Percentiles rank a stretch among this genome's conserved stretches.
These are phyloP conservation scores for Cheiracanthium punctorium DNA, from an alignment of 2,888 invertebrate species.

Conservation along the genomic window DNA sequence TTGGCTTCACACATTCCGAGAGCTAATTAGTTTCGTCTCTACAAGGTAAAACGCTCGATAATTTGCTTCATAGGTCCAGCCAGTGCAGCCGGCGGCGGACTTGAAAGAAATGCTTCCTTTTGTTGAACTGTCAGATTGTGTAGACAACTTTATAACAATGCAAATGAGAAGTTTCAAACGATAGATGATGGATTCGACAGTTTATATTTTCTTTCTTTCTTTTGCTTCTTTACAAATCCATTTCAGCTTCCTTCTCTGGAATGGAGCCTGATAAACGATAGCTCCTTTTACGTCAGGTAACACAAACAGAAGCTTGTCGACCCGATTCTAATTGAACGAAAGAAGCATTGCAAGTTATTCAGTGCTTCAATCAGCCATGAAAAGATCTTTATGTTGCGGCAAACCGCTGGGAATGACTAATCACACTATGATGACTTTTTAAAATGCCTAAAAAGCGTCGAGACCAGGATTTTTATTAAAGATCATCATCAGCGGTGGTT, in stretches of 20 bases:
- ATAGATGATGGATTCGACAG: slow-evolving; percentile 38
- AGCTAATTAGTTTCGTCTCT: slow-evolving; percentile 61
- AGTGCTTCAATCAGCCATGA: neutral
- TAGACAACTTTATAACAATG: slow-evolving; percentile 68
- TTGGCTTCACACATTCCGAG: slow-evolving; percentile 67
- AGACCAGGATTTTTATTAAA: no score
- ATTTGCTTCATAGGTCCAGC: slow-evolving; percentile 54
- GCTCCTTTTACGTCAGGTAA: neutral
- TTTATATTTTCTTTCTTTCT: slow-evolving; percentile 26
- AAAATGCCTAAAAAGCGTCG: neutral
- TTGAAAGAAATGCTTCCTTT: slow-evolving; percentile 59
- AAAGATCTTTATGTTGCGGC: neutral
- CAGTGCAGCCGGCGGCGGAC: slow-evolving; percentile 51
- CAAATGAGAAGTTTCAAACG: slow-evolving; percentile 61
- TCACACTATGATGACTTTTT: neutral
- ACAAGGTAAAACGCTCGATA: slow-evolving; percentile 58
- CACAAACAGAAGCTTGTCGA: neutral
- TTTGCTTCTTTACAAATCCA: neutral
- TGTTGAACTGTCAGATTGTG: slow-evolving; percentile 61
- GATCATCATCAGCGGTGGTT: no score
- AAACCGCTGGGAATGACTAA: neutral
- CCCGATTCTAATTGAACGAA: slow-evolving; percentile 1
- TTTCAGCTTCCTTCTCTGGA: neutral
- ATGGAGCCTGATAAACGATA: neutral
- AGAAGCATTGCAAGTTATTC: neutral